phyloP scores from a whole-genome alignment of 2,888 invertebrate species.

The Nipponacmea schrenckii region DNA sequence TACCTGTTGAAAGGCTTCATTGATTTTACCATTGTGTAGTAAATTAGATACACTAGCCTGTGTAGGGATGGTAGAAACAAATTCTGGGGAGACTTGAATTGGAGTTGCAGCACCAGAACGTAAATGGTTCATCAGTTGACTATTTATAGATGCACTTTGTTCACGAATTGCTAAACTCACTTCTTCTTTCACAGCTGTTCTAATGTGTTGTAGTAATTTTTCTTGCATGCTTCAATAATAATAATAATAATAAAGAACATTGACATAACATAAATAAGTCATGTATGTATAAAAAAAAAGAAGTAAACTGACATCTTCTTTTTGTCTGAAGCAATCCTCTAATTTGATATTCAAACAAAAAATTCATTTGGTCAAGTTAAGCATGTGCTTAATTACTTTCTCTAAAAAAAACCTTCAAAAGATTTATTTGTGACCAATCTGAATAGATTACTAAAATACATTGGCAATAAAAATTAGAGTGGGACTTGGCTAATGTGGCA shows the following conservation, averaged over 20 bases:
- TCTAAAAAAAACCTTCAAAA: too few relatives aligned
- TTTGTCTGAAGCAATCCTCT: neutral
- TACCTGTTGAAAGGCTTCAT: conserved; percentile 39
- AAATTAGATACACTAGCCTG: neutral
- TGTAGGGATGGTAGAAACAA: conserved; percentile 33
- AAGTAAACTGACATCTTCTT: neutral
- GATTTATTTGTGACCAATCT: too few relatives aligned
- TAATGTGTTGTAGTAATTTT: conserved; percentile 56
- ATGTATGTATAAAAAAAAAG: neutral
- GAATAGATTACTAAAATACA: too few relatives aligned
- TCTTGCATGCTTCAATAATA: conserved; percentile 61
- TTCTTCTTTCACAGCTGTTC: conserved; percentile 61
- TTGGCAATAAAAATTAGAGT: too few relatives aligned
- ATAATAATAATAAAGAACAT: neutral
- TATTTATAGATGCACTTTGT: conserved; percentile 74
- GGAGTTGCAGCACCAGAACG: conserved; percentile 82
- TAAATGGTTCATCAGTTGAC: conserved; percentile 73
- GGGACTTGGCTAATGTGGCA: too few relatives aligned
- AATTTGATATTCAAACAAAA: too few relatives aligned
- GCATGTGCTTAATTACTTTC: too few relatives aligned
- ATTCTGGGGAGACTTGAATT: conserved; percentile 71
- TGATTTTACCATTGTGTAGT: conserved; percentile 22
- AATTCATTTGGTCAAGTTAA: too few relatives aligned
- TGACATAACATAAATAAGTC: neutral
- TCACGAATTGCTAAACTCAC: conserved; percentile 68